These are phyloP conservation scores for Semnornis frantzii DNA, from an alignment of 2,113 vertebrate species.

Conservation along the genomic window DNA sequence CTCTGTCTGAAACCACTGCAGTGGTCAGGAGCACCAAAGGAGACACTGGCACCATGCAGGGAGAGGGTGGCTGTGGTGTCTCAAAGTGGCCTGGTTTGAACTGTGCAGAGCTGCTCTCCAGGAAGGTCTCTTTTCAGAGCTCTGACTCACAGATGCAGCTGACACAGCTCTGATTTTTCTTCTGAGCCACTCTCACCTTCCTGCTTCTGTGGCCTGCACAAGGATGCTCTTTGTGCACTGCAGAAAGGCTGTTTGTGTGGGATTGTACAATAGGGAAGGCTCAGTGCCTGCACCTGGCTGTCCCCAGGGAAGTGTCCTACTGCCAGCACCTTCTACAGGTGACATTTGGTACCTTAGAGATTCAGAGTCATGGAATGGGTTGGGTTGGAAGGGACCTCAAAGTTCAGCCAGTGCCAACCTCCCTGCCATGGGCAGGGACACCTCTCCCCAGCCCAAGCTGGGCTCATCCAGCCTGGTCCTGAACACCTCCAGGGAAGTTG, in stretches of 20 bases:
- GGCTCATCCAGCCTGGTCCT: too few relatives aligned
- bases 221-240: fast-evolving
- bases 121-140: not conserved
- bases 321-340: not conserved
- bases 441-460: too few relatives aligned
- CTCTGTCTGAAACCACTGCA: not conserved
- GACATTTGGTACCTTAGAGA: not conserved
- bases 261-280: not conserved
- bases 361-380: too few relatives aligned
- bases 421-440: too few relatives aligned
- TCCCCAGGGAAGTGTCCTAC: not conserved
- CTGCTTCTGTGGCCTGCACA: not conserved
- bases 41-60: not conserved
- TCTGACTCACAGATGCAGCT: not conserved
- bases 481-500: too few relatives aligned
- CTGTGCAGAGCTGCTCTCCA: not conserved
- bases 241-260: not conserved
- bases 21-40: not conserved
- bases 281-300: not conserved
- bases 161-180: not conserved
- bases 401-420: too few relatives aligned
- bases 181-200: not conserved
- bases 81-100: not conserved
- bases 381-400: too few relatives aligned
- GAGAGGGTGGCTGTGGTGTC: fast-evolving